Conservation (phyloP, 2,888 invertebrate genomes). For the Harpalus rufipes region DNA sequence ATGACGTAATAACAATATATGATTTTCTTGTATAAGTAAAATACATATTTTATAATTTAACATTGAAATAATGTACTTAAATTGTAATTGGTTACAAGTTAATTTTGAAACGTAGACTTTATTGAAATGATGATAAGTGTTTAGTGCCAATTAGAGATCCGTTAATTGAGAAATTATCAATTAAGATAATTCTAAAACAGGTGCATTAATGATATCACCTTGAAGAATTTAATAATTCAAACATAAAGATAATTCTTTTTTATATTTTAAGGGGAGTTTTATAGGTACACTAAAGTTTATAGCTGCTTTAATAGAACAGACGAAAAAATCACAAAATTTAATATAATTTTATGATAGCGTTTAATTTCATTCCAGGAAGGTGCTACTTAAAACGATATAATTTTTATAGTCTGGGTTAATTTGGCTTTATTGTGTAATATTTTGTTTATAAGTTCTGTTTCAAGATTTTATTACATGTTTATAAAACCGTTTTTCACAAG, state of each 20-base stretch:
- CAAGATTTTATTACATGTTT: constrained; percentile 21
- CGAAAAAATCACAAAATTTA: constrained; percentile 59
- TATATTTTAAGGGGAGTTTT: constrained; percentile 54
- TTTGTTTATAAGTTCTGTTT: constrained; percentile 44
- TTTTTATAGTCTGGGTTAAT: constrained; percentile 57
- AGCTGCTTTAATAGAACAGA: constrained; percentile 50
- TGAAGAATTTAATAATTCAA: constrained; percentile 55
- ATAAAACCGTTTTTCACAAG: not conserved
- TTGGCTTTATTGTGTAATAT: constrained; percentile 54
- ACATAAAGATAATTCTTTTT: constrained; percentile 51
- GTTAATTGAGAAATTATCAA: constrained; percentile 45
- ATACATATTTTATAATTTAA: too few relatives aligned
- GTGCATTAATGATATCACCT: constrained; percentile 25
- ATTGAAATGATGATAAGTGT: not conserved
- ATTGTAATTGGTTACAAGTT: not conserved
- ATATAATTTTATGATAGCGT: constrained; percentile 58
- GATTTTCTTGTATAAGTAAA: too few relatives aligned
- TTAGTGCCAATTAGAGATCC: constrained; percentile 18
- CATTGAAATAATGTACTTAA: too few relatives aligned
- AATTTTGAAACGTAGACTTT: not conserved
- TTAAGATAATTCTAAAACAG: constrained; percentile 24
- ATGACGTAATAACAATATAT: too few relatives aligned
- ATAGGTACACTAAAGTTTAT: constrained; percentile 56
- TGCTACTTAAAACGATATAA: constrained; percentile 55
- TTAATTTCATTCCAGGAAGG: constrained; percentile 54